phyloP scores from a whole-genome alignment of 1,140 invertebrate species.

The Potamilus streckersoni region DNA sequence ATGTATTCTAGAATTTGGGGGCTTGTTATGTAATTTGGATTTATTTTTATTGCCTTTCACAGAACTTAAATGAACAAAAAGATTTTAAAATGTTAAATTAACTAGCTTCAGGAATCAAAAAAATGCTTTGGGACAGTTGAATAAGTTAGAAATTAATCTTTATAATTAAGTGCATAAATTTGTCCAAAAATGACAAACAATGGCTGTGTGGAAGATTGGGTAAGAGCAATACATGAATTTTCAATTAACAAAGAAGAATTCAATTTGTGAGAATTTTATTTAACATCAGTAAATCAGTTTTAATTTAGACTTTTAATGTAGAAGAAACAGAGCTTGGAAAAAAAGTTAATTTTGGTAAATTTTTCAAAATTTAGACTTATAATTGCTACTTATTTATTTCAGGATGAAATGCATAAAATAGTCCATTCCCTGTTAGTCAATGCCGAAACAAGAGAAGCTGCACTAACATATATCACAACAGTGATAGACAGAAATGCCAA shows the following conservation, averaged over 20 bases:
- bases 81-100: too few relatives aligned
- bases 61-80: too few relatives aligned
- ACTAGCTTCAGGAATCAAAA: too few relatives aligned
- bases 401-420: slow-evolving; percentile 81
- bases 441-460: slow-evolving; percentile 78
- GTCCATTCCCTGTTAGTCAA: slow-evolving; percentile 88
- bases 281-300: neutral
- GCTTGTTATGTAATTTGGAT: neutral
- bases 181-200: too few relatives aligned
- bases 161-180: too few relatives aligned
- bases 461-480: slow-evolving; percentile 82
- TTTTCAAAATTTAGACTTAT: neutral
- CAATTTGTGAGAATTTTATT: neutral
- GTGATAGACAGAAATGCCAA: slow-evolving; percentile 86
- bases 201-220: too few relatives aligned
- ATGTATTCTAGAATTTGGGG: too few relatives aligned
- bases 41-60: neutral
- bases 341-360: neutral
- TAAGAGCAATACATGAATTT: too few relatives aligned
- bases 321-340: neutral
- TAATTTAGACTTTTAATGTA: neutral
- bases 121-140: too few relatives aligned
- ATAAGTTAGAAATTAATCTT: too few relatives aligned
- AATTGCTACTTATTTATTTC: slow-evolving; percentile 41
- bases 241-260: neutral